Conservation (phyloP, 2,797 vertebrate genomes). For the Enteromius anoplus region DNA sequence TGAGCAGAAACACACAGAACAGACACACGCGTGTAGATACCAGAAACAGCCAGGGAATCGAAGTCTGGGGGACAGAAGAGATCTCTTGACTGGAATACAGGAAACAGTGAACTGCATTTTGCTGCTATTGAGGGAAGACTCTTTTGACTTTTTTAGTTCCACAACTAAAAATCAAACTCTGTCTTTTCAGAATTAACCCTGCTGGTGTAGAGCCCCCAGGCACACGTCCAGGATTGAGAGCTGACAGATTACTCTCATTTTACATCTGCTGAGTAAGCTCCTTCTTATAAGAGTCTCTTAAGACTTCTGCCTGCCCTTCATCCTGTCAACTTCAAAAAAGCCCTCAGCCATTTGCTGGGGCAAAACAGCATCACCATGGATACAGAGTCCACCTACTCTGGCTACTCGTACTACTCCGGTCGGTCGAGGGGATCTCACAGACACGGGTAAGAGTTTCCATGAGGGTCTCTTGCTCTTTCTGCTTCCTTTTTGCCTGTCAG, state of each 20-base stretch:
- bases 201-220: conserved; percentile 68
- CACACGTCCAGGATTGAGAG: conserved; percentile 70
- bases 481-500: conserved; percentile 71
- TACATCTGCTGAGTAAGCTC: conserved; percentile 67
- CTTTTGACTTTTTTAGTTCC: too few relatives aligned
- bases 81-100: background rate
- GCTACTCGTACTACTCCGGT: conserved; percentile 93
- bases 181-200: conserved; percentile 73
- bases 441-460: conserved; percentile 68
- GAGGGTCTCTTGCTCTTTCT: background rate
- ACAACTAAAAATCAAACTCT: background rate
- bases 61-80: background rate
- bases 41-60: too few relatives aligned
- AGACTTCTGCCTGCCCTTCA: conserved; percentile 65
- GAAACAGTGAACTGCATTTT: background rate
- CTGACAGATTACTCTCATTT: conserved; percentile 59
- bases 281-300: conserved; percentile 57
- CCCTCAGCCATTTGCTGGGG: conserved; percentile 60
- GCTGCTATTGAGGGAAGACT: background rate
- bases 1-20: too few relatives aligned
- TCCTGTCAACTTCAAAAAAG: conserved; percentile 59
- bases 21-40: background rate
- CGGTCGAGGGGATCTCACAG: conserved; percentile 92
- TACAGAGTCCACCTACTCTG: conserved; percentile 94
- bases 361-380: conserved; percentile 83